Evolutionary conservation across 2,797 vertebrate genomes (phyloP).

Genomic region (Podargus strigoides): DNA sequence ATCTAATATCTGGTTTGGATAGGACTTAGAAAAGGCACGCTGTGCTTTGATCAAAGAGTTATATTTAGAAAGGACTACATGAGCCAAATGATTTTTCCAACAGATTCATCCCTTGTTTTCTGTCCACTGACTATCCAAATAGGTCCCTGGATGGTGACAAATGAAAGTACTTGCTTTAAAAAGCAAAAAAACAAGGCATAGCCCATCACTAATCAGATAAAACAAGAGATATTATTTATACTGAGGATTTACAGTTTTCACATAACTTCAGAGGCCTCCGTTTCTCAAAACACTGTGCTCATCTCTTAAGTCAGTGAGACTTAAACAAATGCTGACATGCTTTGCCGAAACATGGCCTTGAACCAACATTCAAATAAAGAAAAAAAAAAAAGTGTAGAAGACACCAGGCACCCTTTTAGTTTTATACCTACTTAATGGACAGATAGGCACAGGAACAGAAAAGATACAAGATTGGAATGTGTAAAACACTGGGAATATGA

Average conservation of each 20-base stretch:
- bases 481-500: fast-evolving
- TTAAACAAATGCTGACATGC: slow-evolving; percentile 22
- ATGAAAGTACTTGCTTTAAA: slow-evolving; percentile 15
- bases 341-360: slow-evolving; percentile 36
- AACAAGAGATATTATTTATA: slow-evolving; percentile 2
- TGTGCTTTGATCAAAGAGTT: slow-evolving; percentile 41
- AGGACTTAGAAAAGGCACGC: slow-evolving; percentile 10
- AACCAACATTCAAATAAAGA: slow-evolving; percentile 24
- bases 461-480: background rate
- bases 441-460: background rate
- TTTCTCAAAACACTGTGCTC: background rate
- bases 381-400: background rate
- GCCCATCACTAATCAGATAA: slow-evolving; percentile 36
- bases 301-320: background rate
- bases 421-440: slow-evolving; percentile 4
- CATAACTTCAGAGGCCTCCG: background rate
- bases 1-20: slow-evolving; percentile 42
- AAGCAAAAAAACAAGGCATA: background rate
- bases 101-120: slow-evolving; percentile 42
- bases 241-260: background rate
- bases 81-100: slow-evolving; percentile 49
- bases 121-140: slow-evolving; percentile 48
- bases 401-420: background rate
- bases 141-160: slow-evolving; percentile 21
- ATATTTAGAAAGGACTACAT: slow-evolving; percentile 43